phyloP scores from a whole-genome alignment of 2,113 vertebrate genomes.

The Malurus cyaneus region DNA sequence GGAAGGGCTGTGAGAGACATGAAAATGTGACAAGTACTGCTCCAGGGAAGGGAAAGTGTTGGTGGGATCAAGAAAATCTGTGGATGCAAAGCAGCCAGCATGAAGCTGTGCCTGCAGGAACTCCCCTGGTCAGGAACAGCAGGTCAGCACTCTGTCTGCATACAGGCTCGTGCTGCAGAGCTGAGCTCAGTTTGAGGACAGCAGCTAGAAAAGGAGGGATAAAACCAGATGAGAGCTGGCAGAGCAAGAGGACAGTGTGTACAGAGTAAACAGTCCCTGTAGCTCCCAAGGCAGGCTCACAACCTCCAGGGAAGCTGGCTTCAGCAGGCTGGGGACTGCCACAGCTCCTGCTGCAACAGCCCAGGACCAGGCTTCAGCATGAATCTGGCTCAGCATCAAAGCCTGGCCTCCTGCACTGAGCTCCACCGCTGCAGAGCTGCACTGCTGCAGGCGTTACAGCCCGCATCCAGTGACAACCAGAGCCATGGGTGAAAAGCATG shows the following conservation, averaged over 20 bases:
- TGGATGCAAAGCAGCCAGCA: not conserved
- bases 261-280: constrained; percentile 31
- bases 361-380: not conserved
- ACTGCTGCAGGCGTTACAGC: not conserved
- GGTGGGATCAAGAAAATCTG: not conserved
- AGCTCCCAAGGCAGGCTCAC: not conserved
- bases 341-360: not conserved
- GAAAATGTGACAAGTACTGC: rapidly evolving
- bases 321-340: rapidly evolving
- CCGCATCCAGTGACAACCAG: not conserved
- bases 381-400: not conserved
- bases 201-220: not conserved
- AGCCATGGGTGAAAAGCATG: rapidly evolving
- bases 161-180: not conserved
- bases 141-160: not conserved
- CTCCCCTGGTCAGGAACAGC: not conserved
- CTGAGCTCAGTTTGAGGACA: not conserved
- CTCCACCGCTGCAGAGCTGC: not conserved
- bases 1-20: not conserved
- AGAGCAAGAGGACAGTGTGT: not conserved
- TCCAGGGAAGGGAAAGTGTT: not conserved
- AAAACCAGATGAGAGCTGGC: not conserved
- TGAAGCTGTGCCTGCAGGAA: not conserved
- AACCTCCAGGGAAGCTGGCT: not conserved
- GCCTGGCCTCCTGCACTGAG: rapidly evolving